phyloP scores from a whole-genome alignment of 2,113 vertebrate genomes.

The Coptodon rendalli region DNA sequence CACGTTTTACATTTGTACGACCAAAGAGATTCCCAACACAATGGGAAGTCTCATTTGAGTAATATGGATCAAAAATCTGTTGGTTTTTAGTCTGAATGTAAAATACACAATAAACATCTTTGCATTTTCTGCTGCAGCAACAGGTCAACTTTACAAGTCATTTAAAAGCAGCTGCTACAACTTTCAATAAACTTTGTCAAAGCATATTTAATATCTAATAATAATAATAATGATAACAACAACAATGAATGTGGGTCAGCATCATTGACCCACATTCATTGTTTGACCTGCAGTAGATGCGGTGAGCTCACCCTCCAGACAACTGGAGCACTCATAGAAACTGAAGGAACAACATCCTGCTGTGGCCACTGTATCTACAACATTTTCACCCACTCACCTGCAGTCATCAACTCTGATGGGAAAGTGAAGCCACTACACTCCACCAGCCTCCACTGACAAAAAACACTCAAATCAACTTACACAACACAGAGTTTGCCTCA shows the following conservation, averaged over 20 bases:
- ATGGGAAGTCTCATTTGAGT: background rate
- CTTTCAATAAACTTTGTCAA: background rate
- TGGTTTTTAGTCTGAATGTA: background rate
- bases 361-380: background rate
- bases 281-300: background rate
- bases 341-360: background rate
- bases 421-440: background rate
- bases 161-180: background rate
- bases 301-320: too few relatives aligned
- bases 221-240: background rate
- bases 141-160: background rate
- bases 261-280: background rate
- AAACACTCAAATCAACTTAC: background rate
- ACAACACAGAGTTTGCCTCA: background rate
- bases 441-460: background rate
- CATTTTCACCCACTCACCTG: background rate
- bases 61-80: background rate
- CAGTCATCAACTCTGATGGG: background rate
- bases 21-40: background rate
- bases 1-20: background rate
- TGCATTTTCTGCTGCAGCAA: background rate
- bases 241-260: accelerated
- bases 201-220: background rate
- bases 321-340: background rate
- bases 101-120: background rate